Conservation (phyloP, 2,888 invertebrate genomes). For the Rhingia campestris region DNA sequence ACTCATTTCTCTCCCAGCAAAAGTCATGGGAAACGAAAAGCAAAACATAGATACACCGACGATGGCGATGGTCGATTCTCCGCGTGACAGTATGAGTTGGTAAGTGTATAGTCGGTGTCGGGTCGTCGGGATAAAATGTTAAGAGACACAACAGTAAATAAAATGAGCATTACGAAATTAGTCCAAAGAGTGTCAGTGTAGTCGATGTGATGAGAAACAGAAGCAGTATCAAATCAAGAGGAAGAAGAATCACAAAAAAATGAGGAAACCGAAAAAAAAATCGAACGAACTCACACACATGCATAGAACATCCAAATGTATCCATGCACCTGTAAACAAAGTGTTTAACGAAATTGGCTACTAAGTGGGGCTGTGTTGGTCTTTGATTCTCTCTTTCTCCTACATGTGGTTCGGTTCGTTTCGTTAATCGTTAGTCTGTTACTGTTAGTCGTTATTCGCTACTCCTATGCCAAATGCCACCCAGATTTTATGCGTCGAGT, state of each 20-base stretch:
- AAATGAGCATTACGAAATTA: constrained; percentile 72
- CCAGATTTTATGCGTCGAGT: constrained; percentile 28
- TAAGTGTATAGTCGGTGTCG: too few species aligned
- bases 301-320: constrained; percentile 29
- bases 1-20: constrained; percentile 29
- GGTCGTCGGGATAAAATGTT: background rate
- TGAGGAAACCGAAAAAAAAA: background rate
- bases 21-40: constrained; percentile 29
- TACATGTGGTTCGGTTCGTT: too few species aligned
- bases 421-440: too few species aligned
- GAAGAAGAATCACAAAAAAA: background rate
- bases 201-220: constrained; percentile 65
- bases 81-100: constrained; percentile 6
- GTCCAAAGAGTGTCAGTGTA: constrained; percentile 70
- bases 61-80: background rate
- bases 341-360: constrained; percentile 50
- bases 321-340: constrained; percentile 63
- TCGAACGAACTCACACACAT: constrained; percentile 23
- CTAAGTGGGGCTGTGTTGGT: constrained; percentile 24
- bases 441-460: constrained; percentile 37
- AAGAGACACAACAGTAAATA: constrained; percentile 68
- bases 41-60: background rate
- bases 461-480: background rate
- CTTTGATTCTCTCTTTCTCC: constrained; percentile 32
- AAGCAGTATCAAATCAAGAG: constrained; percentile 42